Conservation (phyloP, 2,888 invertebrate genomes). For the Caenorhabditis becei region DNA sequence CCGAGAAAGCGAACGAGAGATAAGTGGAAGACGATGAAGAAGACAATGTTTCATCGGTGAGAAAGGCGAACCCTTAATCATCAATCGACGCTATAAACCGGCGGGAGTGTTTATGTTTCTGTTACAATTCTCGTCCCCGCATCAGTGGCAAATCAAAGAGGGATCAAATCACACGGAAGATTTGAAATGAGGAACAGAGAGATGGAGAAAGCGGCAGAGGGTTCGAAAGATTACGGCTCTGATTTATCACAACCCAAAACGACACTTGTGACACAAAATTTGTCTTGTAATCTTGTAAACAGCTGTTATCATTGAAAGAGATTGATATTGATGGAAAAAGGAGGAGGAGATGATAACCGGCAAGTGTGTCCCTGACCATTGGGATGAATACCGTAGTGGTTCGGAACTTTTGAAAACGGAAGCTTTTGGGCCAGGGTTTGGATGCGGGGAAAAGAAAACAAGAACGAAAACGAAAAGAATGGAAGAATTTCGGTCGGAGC, state of each 20-base stretch:
- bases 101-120: conserved; percentile 43
- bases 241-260: conserved; percentile 39
- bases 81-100: conserved; percentile 47
- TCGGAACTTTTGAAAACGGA: too few species aligned
- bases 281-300: conserved; percentile 39
- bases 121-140: conserved; percentile 38
- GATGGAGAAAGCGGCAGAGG: conserved; percentile 1
- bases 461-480: conserved; percentile 9
- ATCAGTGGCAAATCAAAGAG: conserved; percentile 1
- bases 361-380: neutral
- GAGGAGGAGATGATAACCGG: conserved; percentile 6
- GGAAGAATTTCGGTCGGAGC: conserved; percentile 7
- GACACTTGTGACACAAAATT: conserved; percentile 36
- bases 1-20: conserved; percentile 10
- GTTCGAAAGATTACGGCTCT: conserved; percentile 35
- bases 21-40: conserved; percentile 10
- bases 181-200: conserved; percentile 12
- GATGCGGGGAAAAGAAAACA: conserved; percentile 22
- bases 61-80: conserved; percentile 33
- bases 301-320: conserved; percentile 47
- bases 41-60: conserved; percentile 3
- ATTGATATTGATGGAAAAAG: too few species aligned
- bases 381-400: neutral
- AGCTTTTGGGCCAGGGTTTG: too few species aligned
- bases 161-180: conserved; percentile 13